Conservation (phyloP, 2,888 invertebrate species). For the Camponotus fellah region DNA sequence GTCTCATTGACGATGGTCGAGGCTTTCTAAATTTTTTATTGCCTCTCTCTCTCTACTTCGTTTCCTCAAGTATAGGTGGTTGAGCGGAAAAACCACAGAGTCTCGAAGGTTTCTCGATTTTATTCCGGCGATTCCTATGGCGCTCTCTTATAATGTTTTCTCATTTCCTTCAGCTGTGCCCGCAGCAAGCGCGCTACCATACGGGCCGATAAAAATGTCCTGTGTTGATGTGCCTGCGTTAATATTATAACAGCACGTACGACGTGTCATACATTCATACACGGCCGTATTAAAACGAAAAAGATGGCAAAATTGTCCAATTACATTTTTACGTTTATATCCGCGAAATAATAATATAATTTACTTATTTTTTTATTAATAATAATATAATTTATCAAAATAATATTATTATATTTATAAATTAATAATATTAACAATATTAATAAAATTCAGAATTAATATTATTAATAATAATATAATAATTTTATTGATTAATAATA, state of each 20-base stretch:
- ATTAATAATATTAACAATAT: no score
- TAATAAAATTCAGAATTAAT: no score
- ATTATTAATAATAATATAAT: no score
- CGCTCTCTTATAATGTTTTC: slow-evolving; percentile 63
- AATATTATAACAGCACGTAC: slow-evolving; percentile 60
- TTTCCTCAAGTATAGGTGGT: background rate
- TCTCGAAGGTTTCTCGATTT: slow-evolving; percentile 35
- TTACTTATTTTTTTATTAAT: no score
- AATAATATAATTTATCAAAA: no score
- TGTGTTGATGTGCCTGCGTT: slow-evolving; percentile 59
- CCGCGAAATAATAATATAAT: background rate
- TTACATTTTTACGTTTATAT: slow-evolving; percentile 49
- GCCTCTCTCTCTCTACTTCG: background rate
- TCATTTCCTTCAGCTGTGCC: slow-evolving; percentile 84
- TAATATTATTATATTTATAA: no score
- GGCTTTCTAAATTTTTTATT: background rate
- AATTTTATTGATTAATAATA: no score
- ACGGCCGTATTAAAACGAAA: slow-evolving; percentile 67
- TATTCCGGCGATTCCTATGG: slow-evolving; percentile 65
- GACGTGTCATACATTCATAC: slow-evolving; percentile 73
- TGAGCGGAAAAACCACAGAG: background rate
- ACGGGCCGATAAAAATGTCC: slow-evolving; percentile 82
- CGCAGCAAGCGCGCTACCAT: slow-evolving; percentile 80
- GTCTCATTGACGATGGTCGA: background rate
- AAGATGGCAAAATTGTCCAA: slow-evolving; percentile 76